phyloP scores from a whole-genome alignment of 2,797 vertebrate species.

The Sarcophilus harrisii region DNA sequence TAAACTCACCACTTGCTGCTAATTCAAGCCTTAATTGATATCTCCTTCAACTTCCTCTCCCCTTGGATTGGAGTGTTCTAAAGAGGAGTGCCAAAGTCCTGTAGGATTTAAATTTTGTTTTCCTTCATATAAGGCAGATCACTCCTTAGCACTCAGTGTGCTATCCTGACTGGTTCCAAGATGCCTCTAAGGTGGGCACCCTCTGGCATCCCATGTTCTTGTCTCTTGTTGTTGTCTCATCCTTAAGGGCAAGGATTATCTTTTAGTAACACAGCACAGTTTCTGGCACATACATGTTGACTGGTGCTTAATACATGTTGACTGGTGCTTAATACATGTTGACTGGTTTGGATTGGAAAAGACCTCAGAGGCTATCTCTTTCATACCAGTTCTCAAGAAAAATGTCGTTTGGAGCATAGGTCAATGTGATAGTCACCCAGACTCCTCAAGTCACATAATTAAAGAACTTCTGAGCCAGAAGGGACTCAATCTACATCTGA shows the following conservation, averaged over 20 bases:
- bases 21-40: background rate
- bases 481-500: background rate
- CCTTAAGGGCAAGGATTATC: background rate
- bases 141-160: background rate
- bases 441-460: background rate
- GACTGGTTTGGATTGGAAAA: background rate
- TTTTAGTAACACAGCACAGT: background rate
- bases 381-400: background rate
- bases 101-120: background rate
- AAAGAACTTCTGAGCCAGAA: background rate
- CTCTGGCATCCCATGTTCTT: background rate
- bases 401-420: background rate
- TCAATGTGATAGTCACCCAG: background rate
- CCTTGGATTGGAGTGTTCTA: background rate
- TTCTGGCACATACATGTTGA: background rate
- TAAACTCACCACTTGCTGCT: background rate
- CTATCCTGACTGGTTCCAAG: background rate
- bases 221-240: background rate
- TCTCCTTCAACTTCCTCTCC: background rate
- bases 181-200: background rate
- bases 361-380: background rate
- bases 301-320: background rate
- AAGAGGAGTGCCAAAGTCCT: background rate
- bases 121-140: background rate
- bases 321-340: background rate